Conservation (phyloP, 2,797 vertebrate species). For the Anguilla megastoma region DNA sequence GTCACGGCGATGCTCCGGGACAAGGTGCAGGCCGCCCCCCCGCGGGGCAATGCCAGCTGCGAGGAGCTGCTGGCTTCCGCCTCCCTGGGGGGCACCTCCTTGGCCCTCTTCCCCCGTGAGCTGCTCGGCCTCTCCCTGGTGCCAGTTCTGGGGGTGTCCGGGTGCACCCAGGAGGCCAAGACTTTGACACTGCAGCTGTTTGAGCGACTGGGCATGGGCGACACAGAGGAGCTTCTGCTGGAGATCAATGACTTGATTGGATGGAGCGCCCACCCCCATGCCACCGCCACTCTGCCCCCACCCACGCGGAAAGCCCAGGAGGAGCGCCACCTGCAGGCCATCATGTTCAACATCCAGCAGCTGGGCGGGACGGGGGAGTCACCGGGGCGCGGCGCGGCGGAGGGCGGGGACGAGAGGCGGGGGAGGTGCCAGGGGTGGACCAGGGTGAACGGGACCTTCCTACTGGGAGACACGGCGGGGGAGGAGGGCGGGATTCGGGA, state of each 20-base stretch:
- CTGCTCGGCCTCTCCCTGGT: slow-evolving; percentile 76
- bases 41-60: slow-evolving; percentile 69
- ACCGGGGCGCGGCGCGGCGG: background rate
- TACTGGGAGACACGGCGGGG: slow-evolving; percentile 50
- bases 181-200: slow-evolving; percentile 65
- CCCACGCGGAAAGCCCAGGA: slow-evolving; percentile 34
- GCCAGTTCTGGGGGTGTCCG: slow-evolving; percentile 71
- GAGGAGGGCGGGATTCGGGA: slow-evolving; percentile 56
- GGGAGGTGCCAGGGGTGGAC: slow-evolving; percentile 65
- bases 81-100: slow-evolving; percentile 61
- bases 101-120: slow-evolving; percentile 64
- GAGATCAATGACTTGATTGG: slow-evolving; percentile 69
- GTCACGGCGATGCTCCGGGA: slow-evolving; percentile 57
- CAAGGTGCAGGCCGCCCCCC: slow-evolving; percentile 45
- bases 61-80: slow-evolving; percentile 63
- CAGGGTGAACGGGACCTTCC: slow-evolving; percentile 55
- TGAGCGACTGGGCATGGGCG: slow-evolving; percentile 60
- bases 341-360: slow-evolving; percentile 75
- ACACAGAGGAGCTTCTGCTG: slow-evolving; percentile 68
- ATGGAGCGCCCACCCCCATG: slow-evolving; percentile 45
- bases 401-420: background rate
- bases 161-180: slow-evolving; percentile 69
- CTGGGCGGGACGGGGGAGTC: slow-evolving; percentile 41
- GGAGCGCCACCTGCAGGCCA: slow-evolving; percentile 55
- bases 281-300: slow-evolving; percentile 32